Percentiles rank a stretch among this genome's conserved stretches.
These are phyloP conservation scores for Paramisgurnus dabryanus DNA, from an alignment of 2,113 vertebrate species.

Conservation along the genomic window DNA sequence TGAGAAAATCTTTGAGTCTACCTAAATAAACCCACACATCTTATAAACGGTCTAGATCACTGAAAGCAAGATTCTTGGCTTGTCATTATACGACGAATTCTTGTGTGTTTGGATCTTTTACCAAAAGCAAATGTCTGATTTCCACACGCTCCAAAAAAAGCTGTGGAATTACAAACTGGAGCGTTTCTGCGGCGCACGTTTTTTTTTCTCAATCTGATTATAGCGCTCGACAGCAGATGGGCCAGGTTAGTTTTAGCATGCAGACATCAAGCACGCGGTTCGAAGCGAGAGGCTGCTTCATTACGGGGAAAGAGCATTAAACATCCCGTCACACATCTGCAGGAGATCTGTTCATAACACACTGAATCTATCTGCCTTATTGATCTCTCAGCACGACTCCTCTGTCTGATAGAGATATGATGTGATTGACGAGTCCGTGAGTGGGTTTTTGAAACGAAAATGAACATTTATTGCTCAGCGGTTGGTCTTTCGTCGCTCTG, in stretches of 20 bases:
- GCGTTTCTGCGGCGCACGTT: neutral
- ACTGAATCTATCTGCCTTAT: conserved; percentile 52
- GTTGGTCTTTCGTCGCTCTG: neutral
- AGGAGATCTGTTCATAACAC: conserved; percentile 36
- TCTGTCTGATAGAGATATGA: conserved; percentile 43
- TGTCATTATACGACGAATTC: conserved; percentile 54
- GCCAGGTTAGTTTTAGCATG: conserved; percentile 38
- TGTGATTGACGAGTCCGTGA: too few relatives aligned
- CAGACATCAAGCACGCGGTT: conserved; percentile 1
- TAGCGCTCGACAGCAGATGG: conserved; percentile 7
- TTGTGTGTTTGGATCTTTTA: conserved; percentile 50
- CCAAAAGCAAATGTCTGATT: conserved; percentile 53
- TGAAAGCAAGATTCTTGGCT: conserved; percentile 40
- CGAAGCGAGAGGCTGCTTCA: neutral
- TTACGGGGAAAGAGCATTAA: conserved; percentile 24
- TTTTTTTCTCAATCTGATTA: conserved; percentile 3
- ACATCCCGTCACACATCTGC: conserved; percentile 11
- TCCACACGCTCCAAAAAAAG: conserved; percentile 53
- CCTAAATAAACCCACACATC: neutral
- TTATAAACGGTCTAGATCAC: conserved; percentile 40
- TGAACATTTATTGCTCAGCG: conserved; percentile 3
- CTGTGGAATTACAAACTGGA: conserved; percentile 50
- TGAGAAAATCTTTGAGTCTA: neutral
- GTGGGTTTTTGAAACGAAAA: neutral
- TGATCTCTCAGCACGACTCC: conserved; percentile 56